Conservation (phyloP, 23 tunicate species). For the Halocynthia roretzi region DNA sequence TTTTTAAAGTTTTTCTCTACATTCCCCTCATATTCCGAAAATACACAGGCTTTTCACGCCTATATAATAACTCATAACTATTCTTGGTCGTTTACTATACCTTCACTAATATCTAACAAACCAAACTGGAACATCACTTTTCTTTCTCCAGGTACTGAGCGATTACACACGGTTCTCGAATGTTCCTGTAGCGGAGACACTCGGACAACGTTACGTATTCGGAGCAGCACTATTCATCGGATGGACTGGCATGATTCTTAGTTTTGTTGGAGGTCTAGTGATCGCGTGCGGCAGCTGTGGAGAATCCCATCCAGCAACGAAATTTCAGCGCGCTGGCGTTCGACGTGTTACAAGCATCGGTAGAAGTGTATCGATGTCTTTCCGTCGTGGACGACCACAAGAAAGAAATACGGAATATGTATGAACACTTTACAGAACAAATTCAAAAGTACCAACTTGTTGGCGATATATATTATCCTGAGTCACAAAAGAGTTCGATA, state of each 20-base stretch:
- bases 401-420: no score
- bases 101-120: background rate
- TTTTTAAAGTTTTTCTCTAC: no score
- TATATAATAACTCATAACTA: no score
- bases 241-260: slow-evolving; percentile 89
- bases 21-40: no score
- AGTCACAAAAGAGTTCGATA: no score
- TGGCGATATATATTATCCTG: no score
- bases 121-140: background rate
- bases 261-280: slow-evolving; percentile 71
- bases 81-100: background rate
- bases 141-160: slow-evolving; percentile 9
- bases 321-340: slow-evolving; percentile 6
- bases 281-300: slow-evolving; percentile 84
- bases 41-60: no score
- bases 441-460: no score
- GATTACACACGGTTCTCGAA: slow-evolving; percentile 18
- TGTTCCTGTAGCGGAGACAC: slow-evolving; percentile 1
- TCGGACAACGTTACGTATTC: slow-evolving; percentile 50
- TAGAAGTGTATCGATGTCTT: slow-evolving; percentile 31
- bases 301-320: slow-evolving; percentile 14
- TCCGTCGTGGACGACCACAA: slow-evolving; percentile 22
- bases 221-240: slow-evolving; percentile 90
- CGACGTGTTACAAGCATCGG: slow-evolving; percentile 25
- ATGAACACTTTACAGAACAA: no score